A percentile compares a stretch with the other conserved stretches of the same genome.
phyloP scores from a whole-genome alignment of 2,797 vertebrate species.

The Siniperca undulata region DNA sequence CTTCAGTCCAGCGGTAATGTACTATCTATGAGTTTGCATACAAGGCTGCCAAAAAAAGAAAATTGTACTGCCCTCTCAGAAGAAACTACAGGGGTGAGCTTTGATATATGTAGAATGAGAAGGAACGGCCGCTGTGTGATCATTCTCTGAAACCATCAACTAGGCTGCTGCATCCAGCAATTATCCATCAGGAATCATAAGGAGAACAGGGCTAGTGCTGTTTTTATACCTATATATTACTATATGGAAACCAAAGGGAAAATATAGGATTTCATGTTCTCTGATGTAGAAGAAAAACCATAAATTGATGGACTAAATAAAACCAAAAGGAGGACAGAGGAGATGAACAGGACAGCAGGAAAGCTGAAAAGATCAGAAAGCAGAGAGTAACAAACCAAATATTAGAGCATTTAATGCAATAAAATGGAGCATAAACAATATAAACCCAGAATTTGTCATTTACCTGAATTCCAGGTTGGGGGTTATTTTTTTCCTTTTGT shows the following conservation, averaged over 20 bases:
- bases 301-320: slow-evolving; percentile 5
- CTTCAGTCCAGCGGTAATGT: slow-evolving; percentile 8
- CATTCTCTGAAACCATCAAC: slow-evolving; percentile 46
- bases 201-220: not conserved
- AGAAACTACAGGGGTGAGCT: slow-evolving; percentile 48
- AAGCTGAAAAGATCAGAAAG: not conserved
- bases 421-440: not conserved
- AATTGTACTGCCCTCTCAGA: slow-evolving; percentile 25
- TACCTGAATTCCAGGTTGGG: not conserved
- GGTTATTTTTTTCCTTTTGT: slow-evolving; percentile 4
- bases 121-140: slow-evolving; percentile 56
- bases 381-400: not conserved
- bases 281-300: not conserved
- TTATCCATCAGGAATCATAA: slow-evolving; percentile 53
- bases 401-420: not conserved
- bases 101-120: slow-evolving; percentile 57
- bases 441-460: not conserved
- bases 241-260: slow-evolving; percentile 20
- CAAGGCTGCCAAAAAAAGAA: slow-evolving; percentile 30
- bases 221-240: slow-evolving; percentile 47
- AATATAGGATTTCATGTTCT: slow-evolving; percentile 24
- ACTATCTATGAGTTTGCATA: slow-evolving; percentile 25
- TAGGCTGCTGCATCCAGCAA: slow-evolving; percentile 58
- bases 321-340: not conserved
- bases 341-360: not conserved